phyloP scores from a whole-genome alignment of 2,797 vertebrate genomes.

The Premnoplex brunnescens region DNA sequence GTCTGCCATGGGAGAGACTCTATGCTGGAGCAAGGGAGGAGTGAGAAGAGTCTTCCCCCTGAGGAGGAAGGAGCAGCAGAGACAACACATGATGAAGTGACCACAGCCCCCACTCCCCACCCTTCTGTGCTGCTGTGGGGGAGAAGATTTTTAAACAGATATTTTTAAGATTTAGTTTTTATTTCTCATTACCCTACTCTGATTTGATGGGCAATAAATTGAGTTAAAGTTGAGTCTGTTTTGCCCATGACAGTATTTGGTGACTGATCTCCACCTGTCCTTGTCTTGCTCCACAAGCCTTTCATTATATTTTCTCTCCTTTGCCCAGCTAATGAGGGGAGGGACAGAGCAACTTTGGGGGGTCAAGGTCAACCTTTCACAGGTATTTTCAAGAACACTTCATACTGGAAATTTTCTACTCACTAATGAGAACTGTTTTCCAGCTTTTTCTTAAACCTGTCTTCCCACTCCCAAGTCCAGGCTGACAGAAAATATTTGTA shows the following conservation, averaged over 20 bases:
- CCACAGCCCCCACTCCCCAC: fast-evolving
- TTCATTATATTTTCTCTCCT: not conserved
- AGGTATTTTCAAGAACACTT: not conserved
- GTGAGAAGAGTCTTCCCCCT: not conserved
- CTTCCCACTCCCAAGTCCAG: not conserved
- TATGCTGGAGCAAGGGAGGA: not conserved
- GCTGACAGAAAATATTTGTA: not conserved
- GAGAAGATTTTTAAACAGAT: not conserved
- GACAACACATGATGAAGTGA: not conserved
- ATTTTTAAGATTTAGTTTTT: not conserved
- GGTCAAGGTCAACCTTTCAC: not conserved
- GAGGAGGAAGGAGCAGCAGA: not conserved
- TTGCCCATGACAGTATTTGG: not conserved
- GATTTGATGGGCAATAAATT: not conserved
- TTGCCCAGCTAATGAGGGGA: not conserved
- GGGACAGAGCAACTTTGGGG: fast-evolving
- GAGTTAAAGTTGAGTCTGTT: fast-evolving
- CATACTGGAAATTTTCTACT: not conserved
- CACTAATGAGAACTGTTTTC: not conserved
- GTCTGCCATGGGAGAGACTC: not conserved
- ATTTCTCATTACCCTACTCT: not conserved
- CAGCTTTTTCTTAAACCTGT: not conserved
- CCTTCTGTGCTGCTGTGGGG: not conserved
- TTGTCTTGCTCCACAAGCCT: fast-evolving
- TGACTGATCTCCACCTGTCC: not conserved